Base-by-base conservation (phyloP, 2,888 invertebrate genomes). In the Caenorhabditis sp. region DNA sequence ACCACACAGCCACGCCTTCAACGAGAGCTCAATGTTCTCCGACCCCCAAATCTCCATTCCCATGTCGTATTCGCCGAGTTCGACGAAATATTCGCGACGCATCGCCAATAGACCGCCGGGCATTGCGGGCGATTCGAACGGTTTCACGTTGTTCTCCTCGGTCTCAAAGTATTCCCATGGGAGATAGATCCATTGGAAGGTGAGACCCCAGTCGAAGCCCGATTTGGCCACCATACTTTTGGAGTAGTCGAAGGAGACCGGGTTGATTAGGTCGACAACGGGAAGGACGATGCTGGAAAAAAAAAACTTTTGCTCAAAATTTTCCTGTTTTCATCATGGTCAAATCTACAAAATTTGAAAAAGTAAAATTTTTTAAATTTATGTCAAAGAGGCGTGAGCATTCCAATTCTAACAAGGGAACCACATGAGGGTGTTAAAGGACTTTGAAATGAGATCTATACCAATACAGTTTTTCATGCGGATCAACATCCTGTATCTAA, bases 31-130 rank as follows among this genome's bases (percentile, higher is more conserved):
- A 53, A 74, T 74, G 27, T 74, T 95, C 90, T 95, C 95, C 60
- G 94, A 95, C 62, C 97, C 99, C 97, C 97, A 99, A 87, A 99
- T 97, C 89, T 99, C 97, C 97, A 99, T 97, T 84, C 97, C 97
- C 90, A 95, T 93, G 89, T 99, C 99, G 89, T 99, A 99, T 64
- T 96, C 93, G 63, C 99, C 99, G 76, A 99, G 91, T 90, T 96
- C 94, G 90, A 96, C 95, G 91, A 99, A 99, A 90, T 95, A 99
- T 26, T 95, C 94, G 88, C 93, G 92, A 89, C 96, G 95, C 76
- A 97, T 96, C 61, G 97, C 93, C 79, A 91, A 89, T 49, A 97
- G 90, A 0, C 97, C 97, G 67, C 97, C 97, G 14, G 97, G 96
- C 97, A 97, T 97, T 0, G 97, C 97, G 0, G 97, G 97, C 0